Conservation (phyloP, 2,888 invertebrate genomes). For the Xylophagus ater region DNA sequence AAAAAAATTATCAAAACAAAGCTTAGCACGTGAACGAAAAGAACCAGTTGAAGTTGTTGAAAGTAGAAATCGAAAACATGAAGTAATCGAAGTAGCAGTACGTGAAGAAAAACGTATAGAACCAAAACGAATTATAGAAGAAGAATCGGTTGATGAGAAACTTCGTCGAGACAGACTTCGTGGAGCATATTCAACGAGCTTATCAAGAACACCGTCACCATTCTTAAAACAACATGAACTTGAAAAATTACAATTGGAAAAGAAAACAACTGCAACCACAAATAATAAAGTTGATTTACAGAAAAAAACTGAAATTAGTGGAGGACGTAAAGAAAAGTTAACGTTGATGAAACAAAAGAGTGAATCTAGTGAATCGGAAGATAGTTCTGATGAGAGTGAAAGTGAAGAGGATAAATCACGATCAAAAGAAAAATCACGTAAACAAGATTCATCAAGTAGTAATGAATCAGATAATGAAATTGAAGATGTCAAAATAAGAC, state of each 20-base stretch:
- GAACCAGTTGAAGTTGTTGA: constrained; percentile 5
- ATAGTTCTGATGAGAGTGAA: constrained; percentile 31
- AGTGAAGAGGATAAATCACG: constrained; percentile 43
- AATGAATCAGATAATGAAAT: constrained; percentile 44
- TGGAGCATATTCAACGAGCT: constrained; percentile 61
- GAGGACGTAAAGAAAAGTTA: neutral
- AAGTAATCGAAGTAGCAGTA: neutral
- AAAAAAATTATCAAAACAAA: constrained; percentile 12
- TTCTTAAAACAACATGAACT: constrained; percentile 52
- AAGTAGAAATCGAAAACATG: constrained; percentile 4
- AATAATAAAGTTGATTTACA: constrained; percentile 14
- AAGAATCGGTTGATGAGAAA: constrained; percentile 18
- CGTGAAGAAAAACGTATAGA: constrained; percentile 13
- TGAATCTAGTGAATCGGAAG: constrained; percentile 36
- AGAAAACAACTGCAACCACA: constrained; percentile 21
- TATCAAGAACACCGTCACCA: constrained; percentile 78
- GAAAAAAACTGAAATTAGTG: neutral
- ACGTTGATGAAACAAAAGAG: constrained; percentile 30
- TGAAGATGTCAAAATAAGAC: constrained; percentile 15
- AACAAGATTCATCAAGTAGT: constrained; percentile 31
- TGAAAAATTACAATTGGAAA: constrained; percentile 20
- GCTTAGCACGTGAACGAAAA: constrained; percentile 8
- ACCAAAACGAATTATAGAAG: constrained; percentile 15
- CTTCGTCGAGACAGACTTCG: neutral
- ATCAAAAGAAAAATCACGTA: constrained; percentile 32